phyloP scores from a whole-genome alignment of 2,113 vertebrate species.

The Rhabdomys dilectus region DNA sequence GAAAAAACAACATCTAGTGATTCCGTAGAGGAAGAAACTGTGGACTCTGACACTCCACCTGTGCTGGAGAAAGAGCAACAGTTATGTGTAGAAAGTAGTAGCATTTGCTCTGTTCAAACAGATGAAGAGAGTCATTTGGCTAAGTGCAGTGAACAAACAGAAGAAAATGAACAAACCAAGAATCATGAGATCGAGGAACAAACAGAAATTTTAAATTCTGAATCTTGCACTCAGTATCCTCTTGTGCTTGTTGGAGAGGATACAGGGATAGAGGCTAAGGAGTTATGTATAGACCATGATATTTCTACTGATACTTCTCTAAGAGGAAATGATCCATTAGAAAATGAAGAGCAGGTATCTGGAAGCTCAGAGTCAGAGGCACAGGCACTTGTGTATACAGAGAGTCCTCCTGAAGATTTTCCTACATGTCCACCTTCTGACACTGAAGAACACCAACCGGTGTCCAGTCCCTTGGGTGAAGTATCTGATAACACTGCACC shows the following conservation, averaged over 20 bases:
- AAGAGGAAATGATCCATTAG: constrained; percentile 42
- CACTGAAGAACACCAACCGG: constrained; percentile 47
- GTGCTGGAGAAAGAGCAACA: constrained; percentile 81
- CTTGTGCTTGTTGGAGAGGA: constrained; percentile 39
- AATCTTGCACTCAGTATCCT: constrained; percentile 70
- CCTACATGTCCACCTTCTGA: constrained; percentile 20
- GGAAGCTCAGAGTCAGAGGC: constrained; percentile 11
- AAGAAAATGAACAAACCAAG: constrained; percentile 64
- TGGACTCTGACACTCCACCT: constrained; percentile 78
- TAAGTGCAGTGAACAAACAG: constrained; percentile 76
- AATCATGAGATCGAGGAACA: constrained; percentile 62
- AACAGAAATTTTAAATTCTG: constrained; percentile 37
- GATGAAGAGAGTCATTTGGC: constrained; percentile 76
- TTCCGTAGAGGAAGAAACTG: constrained; percentile 84
- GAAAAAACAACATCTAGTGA: constrained; percentile 84
- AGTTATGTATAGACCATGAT: constrained; percentile 41
- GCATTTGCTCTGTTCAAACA: constrained; percentile 42
- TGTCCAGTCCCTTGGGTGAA: constrained; percentile 59
- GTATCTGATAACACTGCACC: constrained; percentile 56
- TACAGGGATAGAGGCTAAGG: not conserved
- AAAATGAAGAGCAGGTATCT: constrained; percentile 68
- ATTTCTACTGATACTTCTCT: constrained; percentile 64
- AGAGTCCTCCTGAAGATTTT: constrained; percentile 49
- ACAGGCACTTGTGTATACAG: constrained; percentile 5
- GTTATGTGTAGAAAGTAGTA: constrained; percentile 76